Base-by-base conservation (phyloP, 2,797 vertebrate genomes). In the Phaenicophaeus curvirostris region DNA sequence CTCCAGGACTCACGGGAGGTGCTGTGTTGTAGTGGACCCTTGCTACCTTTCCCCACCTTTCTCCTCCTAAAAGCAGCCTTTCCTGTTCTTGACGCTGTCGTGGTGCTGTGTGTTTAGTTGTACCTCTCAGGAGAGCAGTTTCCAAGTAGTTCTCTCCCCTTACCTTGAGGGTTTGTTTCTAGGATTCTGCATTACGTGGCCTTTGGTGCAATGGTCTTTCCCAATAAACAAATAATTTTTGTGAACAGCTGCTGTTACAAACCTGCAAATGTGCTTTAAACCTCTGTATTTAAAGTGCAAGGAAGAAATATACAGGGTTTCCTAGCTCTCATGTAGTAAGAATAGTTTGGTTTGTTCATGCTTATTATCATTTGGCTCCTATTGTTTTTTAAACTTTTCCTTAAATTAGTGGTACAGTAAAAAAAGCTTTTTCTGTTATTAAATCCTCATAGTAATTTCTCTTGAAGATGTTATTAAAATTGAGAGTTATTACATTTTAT, bases 131-230 rank as follows among this genome's bases (percentile, higher is more conserved):
- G 30, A 74, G 13, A 71, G 53, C 9, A 6, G n/a, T 10, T 30
- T 79, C 31, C 19, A 9, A 0, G 0, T 1, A 25, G 27, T 31
- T 57, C 18, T 54, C 13, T 14, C 50, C 13, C 42, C 30, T 39
- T 37, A 15, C 23, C 42, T 50, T 0, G 0, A 62, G 21, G 50
- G 37, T 21, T 80, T 66, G 7, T 87, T 67, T 74, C 33, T 46
- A 13, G 25, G 23, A 13, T n/a, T 85, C 54, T 63, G 65, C 18
- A 5, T 25, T 42, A 4, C 0, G 0, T 30, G 53, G 71, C 19
- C 8, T 80, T 61, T 69, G 77, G 54, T 59, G 51, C 15, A 51
- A 31, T 42, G 30, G 57, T 79, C 54, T 68, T 61, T 61, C 69
- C 42, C 53, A 27, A 75, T 24, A 37, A 87, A 33, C 19, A 42